Evolutionary conservation across 1,140 invertebrate genomes (phyloP), one percentile per base, ranked within the genome.

Genomic region (Drosophila murphyi): DNA sequence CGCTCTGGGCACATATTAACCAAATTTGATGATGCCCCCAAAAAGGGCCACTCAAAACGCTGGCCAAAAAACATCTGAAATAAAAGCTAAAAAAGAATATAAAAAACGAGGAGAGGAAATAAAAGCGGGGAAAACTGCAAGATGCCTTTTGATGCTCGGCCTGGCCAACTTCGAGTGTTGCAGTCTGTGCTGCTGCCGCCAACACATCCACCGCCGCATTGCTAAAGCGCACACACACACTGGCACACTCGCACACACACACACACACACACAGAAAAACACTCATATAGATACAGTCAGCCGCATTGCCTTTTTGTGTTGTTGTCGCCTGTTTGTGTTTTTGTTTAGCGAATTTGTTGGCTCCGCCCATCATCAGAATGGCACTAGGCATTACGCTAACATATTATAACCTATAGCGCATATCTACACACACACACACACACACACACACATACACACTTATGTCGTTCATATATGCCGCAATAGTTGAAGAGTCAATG

Each of bases 401-500:
- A 88, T 88, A 88, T 88, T 88, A 88, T 88, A 88, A 83, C 80
- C 85, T 80, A 88, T 78, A 74, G 73, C 62, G 73, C 78, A 80
- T 63, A 85, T 76, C 73, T 52, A 70, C 56, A 56, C 67, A 64
- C 69, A 77, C 50, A 39, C 39, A 29, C 54, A 61, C 54, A 60
- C 64, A 43, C 60, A 63, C 59, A 50, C 29, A 74, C n/a, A 35
- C 29, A 59, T 4, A 55, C 45, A n/a, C 34, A 34, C 50, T 47
- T 5, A 45, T 37, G 62, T 57, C n/a, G 39, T 43, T 43, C 39
- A 43, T 43, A 62, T 69, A 62, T 76, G 74, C 74, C 57, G 76
- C 76, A 79, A 88, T 88, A 88, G 83, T 80, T 87, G 83, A 87
- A 87, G 83, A 87, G 83, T 87, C 83, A 87, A 87, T 88, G 83